phyloP scores from a whole-genome alignment of 2,888 invertebrate species.

The Thymelicus acteon region DNA sequence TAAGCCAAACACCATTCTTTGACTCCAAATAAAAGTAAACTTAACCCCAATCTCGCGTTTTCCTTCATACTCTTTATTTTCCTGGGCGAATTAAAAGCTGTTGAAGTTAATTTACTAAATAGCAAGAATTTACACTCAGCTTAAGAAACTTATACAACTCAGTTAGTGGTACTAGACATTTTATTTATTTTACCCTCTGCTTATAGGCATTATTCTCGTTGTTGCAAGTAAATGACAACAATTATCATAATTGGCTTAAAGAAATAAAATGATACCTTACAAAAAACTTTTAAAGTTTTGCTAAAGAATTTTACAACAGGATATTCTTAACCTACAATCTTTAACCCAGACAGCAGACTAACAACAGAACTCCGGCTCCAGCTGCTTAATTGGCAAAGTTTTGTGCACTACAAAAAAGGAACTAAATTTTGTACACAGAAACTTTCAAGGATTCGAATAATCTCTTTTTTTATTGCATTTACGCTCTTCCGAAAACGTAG shows the following conservation, averaged over 20 bases:
- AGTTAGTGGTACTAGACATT: no score
- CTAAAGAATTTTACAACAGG: slow-evolving; percentile 13
- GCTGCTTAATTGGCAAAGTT: slow-evolving; percentile 72
- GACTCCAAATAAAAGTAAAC: slow-evolving; percentile 27
- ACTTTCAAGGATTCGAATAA: slow-evolving; percentile 48
- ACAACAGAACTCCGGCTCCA: slow-evolving; percentile 55
- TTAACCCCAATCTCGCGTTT: slow-evolving; percentile 15
- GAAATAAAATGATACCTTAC: slow-evolving; percentile 13
- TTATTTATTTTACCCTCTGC: no score
- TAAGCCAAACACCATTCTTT: slow-evolving; percentile 18
- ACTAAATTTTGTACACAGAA: slow-evolving; percentile 56
- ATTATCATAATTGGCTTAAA: neutral
- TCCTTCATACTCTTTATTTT: slow-evolving; percentile 18
- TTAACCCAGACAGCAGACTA: slow-evolving; percentile 49
- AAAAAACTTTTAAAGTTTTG: slow-evolving; percentile 1
- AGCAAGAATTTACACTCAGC: neutral
- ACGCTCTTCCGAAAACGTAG: slow-evolving; percentile 10
- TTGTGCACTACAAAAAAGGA: slow-evolving; percentile 64
- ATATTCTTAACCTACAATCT: slow-evolving; percentile 32
- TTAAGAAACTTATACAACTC: no score
- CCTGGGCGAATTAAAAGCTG: neutral
- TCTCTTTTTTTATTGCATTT: slow-evolving; percentile 27
- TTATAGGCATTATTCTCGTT: neutral
- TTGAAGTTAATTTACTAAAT: neutral
- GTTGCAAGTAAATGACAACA: neutral